These are phyloP conservation scores for Tupaia tana DNA, from an alignment of 2,113 vertebrate genomes.

Conservation along the genomic window DNA sequence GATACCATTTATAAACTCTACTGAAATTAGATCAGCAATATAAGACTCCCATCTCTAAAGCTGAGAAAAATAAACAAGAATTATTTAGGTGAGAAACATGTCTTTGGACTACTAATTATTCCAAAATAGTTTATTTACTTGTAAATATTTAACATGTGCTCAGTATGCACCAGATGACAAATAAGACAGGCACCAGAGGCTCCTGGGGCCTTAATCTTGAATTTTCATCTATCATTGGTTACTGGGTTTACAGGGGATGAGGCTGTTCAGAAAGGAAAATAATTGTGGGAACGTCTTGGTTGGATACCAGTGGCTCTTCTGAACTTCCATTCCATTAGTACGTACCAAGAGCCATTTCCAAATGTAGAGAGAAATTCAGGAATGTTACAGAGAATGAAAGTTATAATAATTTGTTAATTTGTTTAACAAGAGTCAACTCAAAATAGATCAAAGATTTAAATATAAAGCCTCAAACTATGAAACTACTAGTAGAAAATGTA, in stretches of 20 bases:
- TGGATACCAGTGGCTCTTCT: not conserved
- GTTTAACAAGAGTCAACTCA: no score
- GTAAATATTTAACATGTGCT: fast-evolving
- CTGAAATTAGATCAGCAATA: not conserved
- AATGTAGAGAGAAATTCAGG: not conserved
- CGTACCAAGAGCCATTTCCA: not conserved
- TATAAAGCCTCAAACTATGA: no score
- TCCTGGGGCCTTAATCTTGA: fast-evolving
- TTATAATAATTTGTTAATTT: no score
- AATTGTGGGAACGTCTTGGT: not conserved
- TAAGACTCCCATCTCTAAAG: not conserved
- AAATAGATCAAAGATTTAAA: no score
- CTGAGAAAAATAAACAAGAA: not conserved
- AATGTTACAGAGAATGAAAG: not conserved
- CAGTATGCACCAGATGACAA: fast-evolving
- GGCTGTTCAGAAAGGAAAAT: not conserved
- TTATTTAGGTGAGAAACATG: not conserved
- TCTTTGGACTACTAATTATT: not conserved
- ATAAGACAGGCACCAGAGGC: fast-evolving
- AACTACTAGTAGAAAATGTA: no score
- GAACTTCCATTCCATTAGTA: fast-evolving
- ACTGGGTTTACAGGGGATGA: not conserved
- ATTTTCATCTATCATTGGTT: fast-evolving
- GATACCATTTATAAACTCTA: not conserved
- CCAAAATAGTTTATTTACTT: not conserved